phyloP scores from a whole-genome alignment of 1,140 invertebrate genomes.

The Plectrocnemia conspersa region DNA sequence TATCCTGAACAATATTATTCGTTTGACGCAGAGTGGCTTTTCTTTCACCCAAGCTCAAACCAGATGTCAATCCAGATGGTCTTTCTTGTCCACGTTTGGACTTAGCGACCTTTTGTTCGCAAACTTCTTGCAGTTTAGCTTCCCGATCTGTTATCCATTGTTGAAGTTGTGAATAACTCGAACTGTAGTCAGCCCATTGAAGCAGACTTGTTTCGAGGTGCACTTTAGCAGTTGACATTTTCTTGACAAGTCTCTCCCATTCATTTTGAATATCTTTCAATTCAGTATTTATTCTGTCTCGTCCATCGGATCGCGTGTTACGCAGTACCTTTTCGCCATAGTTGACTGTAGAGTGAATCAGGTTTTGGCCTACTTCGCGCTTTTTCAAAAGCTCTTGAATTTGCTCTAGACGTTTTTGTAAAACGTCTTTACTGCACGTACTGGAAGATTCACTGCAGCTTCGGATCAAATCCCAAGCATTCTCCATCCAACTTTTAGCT shows the following conservation, averaged over 20 bases:
- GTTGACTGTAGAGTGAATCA: constrained; percentile 85
- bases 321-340: constrained; percentile 88
- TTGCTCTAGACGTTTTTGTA: constrained; percentile 76
- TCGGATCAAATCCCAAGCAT: constrained; percentile 77
- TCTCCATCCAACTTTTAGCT: constrained; percentile 83
- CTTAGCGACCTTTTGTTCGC: constrained; percentile 78
- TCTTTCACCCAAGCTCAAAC: constrained; percentile 73
- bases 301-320: constrained; percentile 83
- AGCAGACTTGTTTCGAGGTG: constrained; percentile 85
- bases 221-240: constrained; percentile 89
- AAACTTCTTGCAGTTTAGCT: constrained; percentile 89
- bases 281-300: constrained; percentile 81
- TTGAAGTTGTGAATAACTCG: constrained; percentile 83
- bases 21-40: constrained; percentile 86
- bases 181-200: constrained; percentile 94
- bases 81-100: constrained; percentile 64
- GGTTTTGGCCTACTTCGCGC: constrained; percentile 85
- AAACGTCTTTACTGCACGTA: constrained; percentile 75
- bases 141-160: constrained; percentile 95
- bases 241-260: constrained; percentile 88
- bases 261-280: constrained; percentile 88
- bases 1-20: constrained; percentile 90
- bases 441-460: constrained; percentile 72
- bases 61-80: constrained; percentile 65
- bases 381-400: constrained; percentile 76